Base-by-base conservation (phyloP, 2,888 invertebrate genomes). In the Caenorhabditis sp. region DNA sequence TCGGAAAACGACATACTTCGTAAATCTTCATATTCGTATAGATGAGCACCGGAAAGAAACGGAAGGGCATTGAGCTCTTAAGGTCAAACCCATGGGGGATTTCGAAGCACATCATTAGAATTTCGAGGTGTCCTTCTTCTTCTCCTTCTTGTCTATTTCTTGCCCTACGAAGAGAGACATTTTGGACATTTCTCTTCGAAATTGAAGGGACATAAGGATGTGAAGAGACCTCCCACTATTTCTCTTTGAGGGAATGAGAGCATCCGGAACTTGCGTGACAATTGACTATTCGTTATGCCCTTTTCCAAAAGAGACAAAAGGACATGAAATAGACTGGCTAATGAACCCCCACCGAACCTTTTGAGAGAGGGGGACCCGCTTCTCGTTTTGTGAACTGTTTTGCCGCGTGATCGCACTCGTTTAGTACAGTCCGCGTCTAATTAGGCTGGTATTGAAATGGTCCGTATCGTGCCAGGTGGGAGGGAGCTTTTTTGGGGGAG, bases 191-290 rank as follows among this genome's bases (percentile, higher is more conserved):
- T 47, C 51, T 66, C 31, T 66, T 35, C 41, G 69, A 82, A 73
- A 66, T 81, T 81, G 73, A 74, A 59, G 73, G 61, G 54, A 74
- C 69, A 66, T 74, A 69, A 74, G 74, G 68, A 47, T 56, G 56
- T 7, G n/a, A 8, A 22, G 16, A 22, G 28, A 38, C 64, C 61
- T 51, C 51, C 22, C 31, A 14, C 38, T 24, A 61, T 41, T 24
- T 69, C 26, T 56, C 56, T 51, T 54, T 68, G 38, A 54, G n/a
- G n/a, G 58, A 26, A 28, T 28, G 28, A 63, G 56, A 54, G 54
- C 44, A 47, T 22, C 61, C 81, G 81, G 81, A 81, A 81, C 75
- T 81, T 81, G 81, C 81, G 74, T 81, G 81, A 81, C 81, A 81
- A 81, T 81, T 75, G 81, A 81, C 74, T 56, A 80, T 80, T 72